Evolutionary conservation across 2,797 vertebrate species (phyloP), one percentile per base, ranked within the genome.

Genomic region (Chiroxiphia lanceolata): DNA sequence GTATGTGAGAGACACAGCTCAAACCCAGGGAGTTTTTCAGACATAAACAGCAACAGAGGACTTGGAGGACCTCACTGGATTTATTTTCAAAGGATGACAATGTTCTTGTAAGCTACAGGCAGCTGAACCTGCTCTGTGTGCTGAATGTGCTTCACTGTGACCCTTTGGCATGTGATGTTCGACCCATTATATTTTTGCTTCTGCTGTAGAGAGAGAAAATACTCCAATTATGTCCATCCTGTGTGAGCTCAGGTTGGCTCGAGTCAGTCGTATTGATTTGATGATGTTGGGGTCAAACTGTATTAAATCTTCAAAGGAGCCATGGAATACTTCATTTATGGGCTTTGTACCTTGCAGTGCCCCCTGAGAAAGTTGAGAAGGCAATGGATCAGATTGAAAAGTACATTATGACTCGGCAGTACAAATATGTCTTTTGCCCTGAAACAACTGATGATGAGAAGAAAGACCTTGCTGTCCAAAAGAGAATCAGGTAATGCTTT

Each of bases 321-420:
- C 8, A 4, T 4, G 3, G n/a, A 54, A 51, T 56, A 2, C 15
- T 67, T 75, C 4, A 63, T 64, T 83, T 60, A 50, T 40, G 89
- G 87, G 57, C 11, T 94, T 87, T 94, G n/a, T 96, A 22, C 82
- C 76, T 95, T 98, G 81, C 97, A 99, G 99, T 99, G 87, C 97
- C 99, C 50, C 98, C 99, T 38, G 99, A 99, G 87, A 98, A 98
- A 57, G 99, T 99, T 83, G 99, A 99, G 96, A 98, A 98, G 92
- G 98, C 98, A 76, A 99, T 99, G 99, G 99, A 99, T 96, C 99
- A 99, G 90, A 99, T 99, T 82, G 99, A 99, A 88, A 99, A 99
- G 96, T 99, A 99, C 97, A 98, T 99, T 63, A 99, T 99, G 99
- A 99, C 99, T 36, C 99, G 99, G 26, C 98, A 99, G 79, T 99